Base-by-base conservation (phyloP, 2,113 vertebrate species). In the Taxidea taxus region DNA sequence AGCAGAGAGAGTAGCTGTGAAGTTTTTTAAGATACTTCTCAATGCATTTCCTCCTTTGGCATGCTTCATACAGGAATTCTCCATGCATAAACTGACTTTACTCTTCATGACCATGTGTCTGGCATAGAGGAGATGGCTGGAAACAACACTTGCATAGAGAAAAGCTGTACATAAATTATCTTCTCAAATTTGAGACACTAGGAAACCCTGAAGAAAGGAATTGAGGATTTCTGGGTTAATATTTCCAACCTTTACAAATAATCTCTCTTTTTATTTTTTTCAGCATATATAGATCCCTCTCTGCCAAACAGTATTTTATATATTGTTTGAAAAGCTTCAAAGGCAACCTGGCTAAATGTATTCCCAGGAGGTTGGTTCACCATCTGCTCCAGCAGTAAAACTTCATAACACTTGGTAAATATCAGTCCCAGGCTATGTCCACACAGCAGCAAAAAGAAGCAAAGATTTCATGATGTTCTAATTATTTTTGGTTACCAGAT, bases 301-400 rank as follows among this genome's bases (percentile, higher is more conserved):
- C 34, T 78, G 25, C 25, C 20, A 39, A 62, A 87, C 1, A 81
- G 2, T 96, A 92, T 90, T 97, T 96, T 97, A 97, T 97, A 98
- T 98, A 98, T 96, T 97, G 96, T 97, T 98, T 98, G 87, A 94
- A 98, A 96, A 95, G 49, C 74, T 96, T 97, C 96, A 97, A 70
- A 93, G 90, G 94, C 85, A 98, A 42, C 34, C 84, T 93, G 89
- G 94, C 13, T 95, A 96, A 86, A 86, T 95, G 84, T 95, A 97
- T 75, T 96, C 95, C 95, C 90, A 0, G 92, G 96, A 97, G 98
- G 95, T 96, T 97, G 91, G 75, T 92, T 98, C 68, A 86, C 97
- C 98, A 98, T 98, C 98, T 98, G 97, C 93, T 98, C 94, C 51
- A 97, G 92, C 37, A 87, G 86, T 97, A 95, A 98, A 98, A 98